Evolutionary conservation across 2,888 invertebrate species (phyloP), one percentile per base, ranked within the genome.

Genomic region (Drosophila nigricruria): DNA sequence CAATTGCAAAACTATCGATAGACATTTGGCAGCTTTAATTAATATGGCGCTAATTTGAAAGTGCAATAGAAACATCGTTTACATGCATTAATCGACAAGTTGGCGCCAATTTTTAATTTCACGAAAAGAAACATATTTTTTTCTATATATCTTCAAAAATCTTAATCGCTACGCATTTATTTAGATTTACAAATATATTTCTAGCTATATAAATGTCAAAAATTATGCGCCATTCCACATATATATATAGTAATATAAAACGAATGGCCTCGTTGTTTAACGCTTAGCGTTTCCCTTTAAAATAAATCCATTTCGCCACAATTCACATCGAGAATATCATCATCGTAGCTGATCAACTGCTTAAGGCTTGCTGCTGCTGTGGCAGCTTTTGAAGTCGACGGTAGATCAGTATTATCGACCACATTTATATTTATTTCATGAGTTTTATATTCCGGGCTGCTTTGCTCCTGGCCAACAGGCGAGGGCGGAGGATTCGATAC

Each of bases 401-500:
- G 91, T 20, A 78, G 70, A 72, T 92, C 90, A 25, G 89, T 73
- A 43, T 72, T 87, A 10, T 84, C 88, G 36, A 92, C 91, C 56
- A 92, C 91, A 65, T 93, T 93, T 34, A 93, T 93, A 59, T 92
- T 93, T 47, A 93, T 93, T 49, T 91, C 91, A 65, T 93, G 93
- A 0, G 93, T 93, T 90, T 94, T 94, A n/a, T 94, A 94, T 88
- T 96, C 96, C 64, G 95, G 95, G 77, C 95, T 95, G 86, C 79
- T 75, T 32, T 95, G 94, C 47, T 95, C 95, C 67, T 95, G 94
- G 5, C 93, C 96, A 36, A 95, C 97, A 0, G 97, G 97, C 30
- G 96, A 97, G 6, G 97, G 97, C 14, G 97, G 97, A 50, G 97
- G 97, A 93, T 97, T 97, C 2, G 93, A 93, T 62, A 93, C 93